phyloP scores from a whole-genome alignment of 2,113 vertebrate genomes.

The Oncorhynchus keta region DNA sequence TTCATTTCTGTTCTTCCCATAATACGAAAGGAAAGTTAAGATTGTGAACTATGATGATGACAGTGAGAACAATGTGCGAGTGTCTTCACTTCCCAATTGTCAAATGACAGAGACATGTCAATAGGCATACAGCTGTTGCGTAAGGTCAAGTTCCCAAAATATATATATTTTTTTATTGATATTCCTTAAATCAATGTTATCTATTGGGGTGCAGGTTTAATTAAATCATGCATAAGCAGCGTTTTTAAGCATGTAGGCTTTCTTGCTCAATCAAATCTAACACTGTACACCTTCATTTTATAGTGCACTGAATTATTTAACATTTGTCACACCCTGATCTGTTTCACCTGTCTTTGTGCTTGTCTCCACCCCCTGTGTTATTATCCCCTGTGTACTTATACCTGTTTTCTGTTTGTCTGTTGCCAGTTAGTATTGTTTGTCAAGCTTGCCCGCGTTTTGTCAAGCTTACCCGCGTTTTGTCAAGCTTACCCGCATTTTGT shows the following conservation, averaged over 20 bases:
- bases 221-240: too few relatives aligned
- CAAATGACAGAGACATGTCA: constrained; percentile 13
- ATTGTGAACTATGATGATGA: background rate
- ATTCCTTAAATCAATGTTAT: background rate
- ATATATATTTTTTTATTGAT: background rate
- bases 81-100: constrained; percentile 66
- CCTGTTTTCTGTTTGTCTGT: too few relatives aligned
- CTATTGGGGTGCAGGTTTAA: too few relatives aligned
- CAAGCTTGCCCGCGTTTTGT: too few relatives aligned
- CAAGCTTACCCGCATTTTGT: too few relatives aligned
- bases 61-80: constrained; percentile 58
- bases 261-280: too few relatives aligned
- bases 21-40: background rate
- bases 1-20: background rate
- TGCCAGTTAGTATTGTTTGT: too few relatives aligned
- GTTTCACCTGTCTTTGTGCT: too few relatives aligned
- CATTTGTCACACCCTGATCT: background rate
- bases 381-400: too few relatives aligned
- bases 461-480: too few relatives aligned
- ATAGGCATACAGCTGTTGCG: background rate
- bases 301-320: background rate
- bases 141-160: background rate
- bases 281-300: background rate
- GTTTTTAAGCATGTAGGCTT: too few relatives aligned
- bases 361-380: too few relatives aligned